These are phyloP conservation scores for Eupithecia abbreviata DNA, from an alignment of 2,888 invertebrate species.

Conservation along the genomic window DNA sequence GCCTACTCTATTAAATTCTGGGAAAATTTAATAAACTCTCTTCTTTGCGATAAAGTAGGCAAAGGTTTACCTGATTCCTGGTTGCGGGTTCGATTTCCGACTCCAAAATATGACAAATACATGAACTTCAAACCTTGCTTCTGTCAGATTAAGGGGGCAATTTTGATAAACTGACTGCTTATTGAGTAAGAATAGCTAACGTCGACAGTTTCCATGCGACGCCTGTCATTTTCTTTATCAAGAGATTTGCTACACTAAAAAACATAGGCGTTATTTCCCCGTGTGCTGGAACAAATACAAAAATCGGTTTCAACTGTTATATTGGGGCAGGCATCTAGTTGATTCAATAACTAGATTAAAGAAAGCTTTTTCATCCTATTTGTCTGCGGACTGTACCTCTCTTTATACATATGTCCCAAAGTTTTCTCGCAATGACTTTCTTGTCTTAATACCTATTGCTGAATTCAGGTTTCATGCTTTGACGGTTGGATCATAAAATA, in stretches of 20 bases:
- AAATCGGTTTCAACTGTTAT: not conserved
- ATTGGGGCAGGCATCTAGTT: not conserved
- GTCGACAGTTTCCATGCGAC: not conserved
- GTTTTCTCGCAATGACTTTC: not conserved
- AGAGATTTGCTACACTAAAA: not conserved
- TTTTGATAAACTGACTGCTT: not conserved
- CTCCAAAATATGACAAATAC: too few species aligned
- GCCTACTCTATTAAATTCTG: conserved; percentile 10
- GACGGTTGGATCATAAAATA: not conserved
- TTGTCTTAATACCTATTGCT: not conserved
- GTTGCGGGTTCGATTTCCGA: not conserved
- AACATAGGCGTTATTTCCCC: not conserved
- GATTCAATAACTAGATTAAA: not conserved
- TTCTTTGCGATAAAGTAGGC: not conserved
- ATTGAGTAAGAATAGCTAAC: not conserved
- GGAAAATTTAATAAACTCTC: conserved; percentile 1
- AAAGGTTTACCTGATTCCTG: not conserved
- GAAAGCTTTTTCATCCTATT: not conserved
- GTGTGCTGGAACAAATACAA: not conserved
- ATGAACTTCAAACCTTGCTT: not conserved
- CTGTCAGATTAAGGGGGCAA: not conserved
- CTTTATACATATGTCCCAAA: not conserved
- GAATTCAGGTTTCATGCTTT: not conserved
- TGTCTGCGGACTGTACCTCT: not conserved
- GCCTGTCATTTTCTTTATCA: not conserved